Evolutionary conservation across 2,888 invertebrate genomes (phyloP), one percentile per base, ranked within the genome.

Genomic region (Lepidochitona cinerea): DNA sequence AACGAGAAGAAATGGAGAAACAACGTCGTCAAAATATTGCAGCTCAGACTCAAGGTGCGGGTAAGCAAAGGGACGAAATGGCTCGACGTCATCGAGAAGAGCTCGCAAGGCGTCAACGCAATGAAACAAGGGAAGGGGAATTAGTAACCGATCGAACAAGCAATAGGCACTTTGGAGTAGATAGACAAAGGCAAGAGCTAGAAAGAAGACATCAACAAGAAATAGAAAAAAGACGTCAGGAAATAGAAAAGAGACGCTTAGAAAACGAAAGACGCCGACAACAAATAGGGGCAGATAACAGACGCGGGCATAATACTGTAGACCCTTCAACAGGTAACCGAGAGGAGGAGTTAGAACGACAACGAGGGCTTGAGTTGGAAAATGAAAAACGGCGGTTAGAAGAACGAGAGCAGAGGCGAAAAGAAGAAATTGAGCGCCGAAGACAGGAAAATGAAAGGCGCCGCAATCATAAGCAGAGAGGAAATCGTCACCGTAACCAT

Each of bases 341-440:
- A 26, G 29, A 59, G 9, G 23, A 59, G 32, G 59, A 59, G 32
- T 32, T 59, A 3, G 59, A 59, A 59, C 14, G 26, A 59, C 23
- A 29, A 32, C 18, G 59, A 4, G 29, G 59, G 32, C 23, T 14
- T 4, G 59, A 59, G 1, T 29, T 59, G 59, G 59, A 59, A 26
- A 59, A 59, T 59, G 59, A 59, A 26, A 59, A 59, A 26, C 23
- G 59, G 23, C 59, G 59, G 23, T 59, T 59, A 26, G 59, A 59
- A 9, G 59, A 59, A 59, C 18, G 59, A 9, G 59, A 59, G 29
- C 1, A 26, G 29, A 23, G 29, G 12, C 23, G 59, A 59, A 59
- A 59, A 29, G 59, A 59, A 59, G 59, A 59, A 59, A 59, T 59
- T 7, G 59, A 59, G 29, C 18, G 59, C 23, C 59, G 32, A 59